Conservation (phyloP, 2,113 vertebrate genomes). For the Petromus typicus region DNA sequence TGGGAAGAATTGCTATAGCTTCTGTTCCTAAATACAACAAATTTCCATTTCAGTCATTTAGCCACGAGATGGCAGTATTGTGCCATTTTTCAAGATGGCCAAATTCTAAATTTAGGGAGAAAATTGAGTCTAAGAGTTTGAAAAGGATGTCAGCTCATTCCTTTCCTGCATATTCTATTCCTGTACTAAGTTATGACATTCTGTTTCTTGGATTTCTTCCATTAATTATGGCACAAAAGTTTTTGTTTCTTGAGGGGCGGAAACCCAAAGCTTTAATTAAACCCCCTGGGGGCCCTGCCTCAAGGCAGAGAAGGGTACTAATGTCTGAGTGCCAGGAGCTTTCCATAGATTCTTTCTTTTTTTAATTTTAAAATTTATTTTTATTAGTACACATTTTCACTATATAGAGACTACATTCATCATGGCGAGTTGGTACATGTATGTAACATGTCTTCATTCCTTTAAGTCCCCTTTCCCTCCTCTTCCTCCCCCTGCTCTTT, state of each 20-base stretch:
- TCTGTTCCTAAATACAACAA: background rate
- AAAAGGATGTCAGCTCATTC: constrained; percentile 70
- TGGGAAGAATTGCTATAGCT: background rate
- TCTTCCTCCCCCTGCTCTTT: background rate
- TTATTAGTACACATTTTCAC: background rate
- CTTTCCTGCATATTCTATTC: background rate
- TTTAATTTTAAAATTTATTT: background rate
- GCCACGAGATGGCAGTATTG: constrained; percentile 79
- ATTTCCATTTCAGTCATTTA: background rate
- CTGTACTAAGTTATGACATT: constrained; percentile 70
- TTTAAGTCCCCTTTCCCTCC: background rate
- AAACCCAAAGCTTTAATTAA: constrained; percentile 78
- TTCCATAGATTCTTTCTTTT: constrained; percentile 46
- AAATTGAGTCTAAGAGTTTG: constrained; percentile 52
- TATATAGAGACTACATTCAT: background rate
- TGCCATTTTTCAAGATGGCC: background rate
- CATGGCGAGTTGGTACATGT: background rate
- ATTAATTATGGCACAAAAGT: constrained; percentile 78
- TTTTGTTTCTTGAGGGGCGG: constrained; percentile 58
- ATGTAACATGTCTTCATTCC: background rate
- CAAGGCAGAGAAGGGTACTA: background rate
- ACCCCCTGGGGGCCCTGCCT: background rate
- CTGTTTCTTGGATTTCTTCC: constrained; percentile 64
- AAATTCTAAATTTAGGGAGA: constrained; percentile 62
- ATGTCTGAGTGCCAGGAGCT: background rate